phyloP scores from a whole-genome alignment of 2,797 vertebrate species.

The Philypnodon macrostomus region DNA sequence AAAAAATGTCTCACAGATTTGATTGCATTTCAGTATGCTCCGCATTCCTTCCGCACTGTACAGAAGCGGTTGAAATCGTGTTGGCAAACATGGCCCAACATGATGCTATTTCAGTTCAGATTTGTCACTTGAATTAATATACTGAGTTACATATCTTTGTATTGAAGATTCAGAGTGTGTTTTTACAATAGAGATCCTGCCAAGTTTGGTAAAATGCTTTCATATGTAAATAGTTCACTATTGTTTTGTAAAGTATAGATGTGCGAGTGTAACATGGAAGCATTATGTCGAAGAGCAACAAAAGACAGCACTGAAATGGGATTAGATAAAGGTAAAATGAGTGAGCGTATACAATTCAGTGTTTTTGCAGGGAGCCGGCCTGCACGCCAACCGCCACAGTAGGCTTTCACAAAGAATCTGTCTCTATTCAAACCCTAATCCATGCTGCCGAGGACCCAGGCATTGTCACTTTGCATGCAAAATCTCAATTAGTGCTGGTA shows the following conservation, averaged over 20 bases:
- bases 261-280: slow-evolving; percentile 64
- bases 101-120: slow-evolving; percentile 10
- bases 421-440: slow-evolving; percentile 82
- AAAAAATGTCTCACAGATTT: slow-evolving; percentile 59
- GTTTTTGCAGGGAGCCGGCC: slow-evolving; percentile 73
- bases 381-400: slow-evolving; percentile 77
- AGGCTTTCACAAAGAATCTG: slow-evolving; percentile 83
- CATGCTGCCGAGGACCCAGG: slow-evolving; percentile 73
- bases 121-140: slow-evolving; percentile 21
- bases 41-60: slow-evolving; percentile 46
- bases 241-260: slow-evolving; percentile 47
- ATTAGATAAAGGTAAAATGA: slow-evolving; percentile 78
- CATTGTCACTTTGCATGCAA: slow-evolving; percentile 84
- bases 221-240: slow-evolving; percentile 70
- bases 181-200: slow-evolving; percentile 52
- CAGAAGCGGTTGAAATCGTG: slow-evolving; percentile 26
- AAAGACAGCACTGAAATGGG: slow-evolving; percentile 69
- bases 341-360: slow-evolving; percentile 65
- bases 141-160: slow-evolving; percentile 19
- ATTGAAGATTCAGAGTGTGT: slow-evolving; percentile 17
- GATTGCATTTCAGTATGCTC: slow-evolving; percentile 65
- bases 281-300: slow-evolving; percentile 53
- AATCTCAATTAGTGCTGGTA: slow-evolving; percentile 87
- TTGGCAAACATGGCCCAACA: slow-evolving; percentile 36
- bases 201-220: slow-evolving; percentile 72